These are phyloP conservation scores for Carpatolechia fugitivella DNA, from an alignment of 2,888 invertebrate genomes.

Conservation along the genomic window DNA sequence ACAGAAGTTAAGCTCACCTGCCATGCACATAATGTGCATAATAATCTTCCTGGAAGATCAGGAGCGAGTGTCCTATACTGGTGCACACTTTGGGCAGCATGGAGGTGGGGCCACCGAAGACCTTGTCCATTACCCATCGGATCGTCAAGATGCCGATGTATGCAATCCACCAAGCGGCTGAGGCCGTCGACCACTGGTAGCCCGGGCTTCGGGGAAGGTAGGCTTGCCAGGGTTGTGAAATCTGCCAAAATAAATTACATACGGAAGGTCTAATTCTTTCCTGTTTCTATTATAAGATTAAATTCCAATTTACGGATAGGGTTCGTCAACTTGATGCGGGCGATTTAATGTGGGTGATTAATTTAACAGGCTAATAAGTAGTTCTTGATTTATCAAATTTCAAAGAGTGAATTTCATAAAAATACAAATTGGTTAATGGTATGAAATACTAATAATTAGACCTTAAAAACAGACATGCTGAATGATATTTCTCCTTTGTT, in stretches of 20 bases:
- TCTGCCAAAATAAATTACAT: constrained; percentile 31
- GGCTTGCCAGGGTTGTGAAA: constrained; percentile 43
- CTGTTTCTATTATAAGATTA: no score
- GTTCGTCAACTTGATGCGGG: no score
- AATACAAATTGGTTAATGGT: no score
- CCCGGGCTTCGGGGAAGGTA: constrained; percentile 46
- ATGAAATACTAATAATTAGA: no score
- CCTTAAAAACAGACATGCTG: no score
- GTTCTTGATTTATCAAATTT: no score
- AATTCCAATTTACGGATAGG: no score
- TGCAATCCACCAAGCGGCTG: constrained; percentile 55
- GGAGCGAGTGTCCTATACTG: constrained; percentile 51
- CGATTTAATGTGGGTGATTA: no score
- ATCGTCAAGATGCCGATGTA: constrained; percentile 38
- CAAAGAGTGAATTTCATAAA: no score
- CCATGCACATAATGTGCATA: constrained; percentile 71
- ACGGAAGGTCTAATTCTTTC: no score
- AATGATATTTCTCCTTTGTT: no score
- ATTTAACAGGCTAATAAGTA: no score
- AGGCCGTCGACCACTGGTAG: constrained; percentile 54
- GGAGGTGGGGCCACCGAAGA: constrained; percentile 33
- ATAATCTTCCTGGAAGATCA: constrained; percentile 63
- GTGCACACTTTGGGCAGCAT: constrained; percentile 45
- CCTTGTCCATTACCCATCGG: constrained; percentile 37
- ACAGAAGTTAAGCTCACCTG: constrained; percentile 38